A percentile compares a stretch with the other conserved stretches of the same genome.
Conservation (phyloP, 2,113 vertebrate genomes). For the Terrapene triunguis region DNA sequence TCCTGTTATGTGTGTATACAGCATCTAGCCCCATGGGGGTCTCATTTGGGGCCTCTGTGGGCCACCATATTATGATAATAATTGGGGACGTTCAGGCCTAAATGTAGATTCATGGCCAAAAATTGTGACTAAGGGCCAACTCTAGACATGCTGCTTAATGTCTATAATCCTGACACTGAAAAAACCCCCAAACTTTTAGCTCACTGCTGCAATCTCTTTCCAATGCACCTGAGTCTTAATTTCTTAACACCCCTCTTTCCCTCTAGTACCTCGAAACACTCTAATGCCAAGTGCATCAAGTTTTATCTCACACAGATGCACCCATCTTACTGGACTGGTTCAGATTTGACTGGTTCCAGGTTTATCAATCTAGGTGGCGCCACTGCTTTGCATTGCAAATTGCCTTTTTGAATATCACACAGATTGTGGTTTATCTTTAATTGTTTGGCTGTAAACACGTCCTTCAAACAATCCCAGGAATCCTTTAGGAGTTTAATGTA, state of each 20-base stretch:
- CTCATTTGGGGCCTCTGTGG: background rate
- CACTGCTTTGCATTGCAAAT: background rate
- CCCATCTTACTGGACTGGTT: background rate
- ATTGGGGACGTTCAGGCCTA: background rate
- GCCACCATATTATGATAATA: background rate
- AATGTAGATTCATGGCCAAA: background rate
- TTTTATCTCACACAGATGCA: background rate
- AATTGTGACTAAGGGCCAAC: accelerated
- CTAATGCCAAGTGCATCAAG: accelerated
- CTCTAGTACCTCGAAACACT: accelerated
- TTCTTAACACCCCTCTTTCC: background rate
- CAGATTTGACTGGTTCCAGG: background rate
- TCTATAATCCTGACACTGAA: background rate
- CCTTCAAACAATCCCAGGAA: background rate
- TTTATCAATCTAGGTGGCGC: background rate
- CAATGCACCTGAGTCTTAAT: background rate
- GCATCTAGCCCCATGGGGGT: background rate
- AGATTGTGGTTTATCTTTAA: accelerated
- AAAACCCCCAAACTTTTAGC: too few species aligned
- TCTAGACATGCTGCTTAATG: background rate
- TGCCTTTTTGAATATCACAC: accelerated
- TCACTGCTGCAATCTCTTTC: background rate
- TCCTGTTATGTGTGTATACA: background rate
- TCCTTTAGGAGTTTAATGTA: background rate
- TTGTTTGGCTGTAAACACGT: background rate